Evolutionary conservation across 2,888 invertebrate species (phyloP), one percentile per base, ranked within the genome.

Genomic region (Hyposoter didymator): DNA sequence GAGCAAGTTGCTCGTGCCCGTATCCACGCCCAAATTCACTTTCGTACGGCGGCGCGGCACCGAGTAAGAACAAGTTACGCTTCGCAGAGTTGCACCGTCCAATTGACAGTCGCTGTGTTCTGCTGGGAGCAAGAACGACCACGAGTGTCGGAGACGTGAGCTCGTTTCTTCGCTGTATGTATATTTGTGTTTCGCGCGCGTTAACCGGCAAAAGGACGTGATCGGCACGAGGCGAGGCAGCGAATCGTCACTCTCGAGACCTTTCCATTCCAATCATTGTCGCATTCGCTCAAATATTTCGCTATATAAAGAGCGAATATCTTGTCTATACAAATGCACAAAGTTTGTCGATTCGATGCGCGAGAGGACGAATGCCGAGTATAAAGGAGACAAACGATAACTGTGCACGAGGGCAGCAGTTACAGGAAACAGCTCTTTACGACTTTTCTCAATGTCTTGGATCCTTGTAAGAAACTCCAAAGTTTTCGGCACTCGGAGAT

Each of bases 51-150:
- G 39, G n/a, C n/a, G n/a, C n/a, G n/a, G n/a, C n/a, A n/a, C n/a
- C n/a, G 45, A 19, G 32, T 12, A 39, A 70, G 8, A 32, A 52
- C n/a, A 55, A 59, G 55, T 59, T 69, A 19, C 70, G 28, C 35
- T 32, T 39, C 45, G 69, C 22, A 14, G 14, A 62, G 39, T 32
- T 17, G 43, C 19, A 32, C 22, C 28, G 66, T 35, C 75, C 64
- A 76, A 39, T 76, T 75, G 43, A 43, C 22, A 4, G 32, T n/a
- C 75, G 12, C 43, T 64, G 70, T 49, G 64, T 49, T 69, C 19
- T 55, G 43, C 47, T 22, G 32, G 12, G 59, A 45, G 69, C 69
- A 59, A 19, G 19, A 76, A 76, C 66, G 39, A 35, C 32, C 2
- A 66, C 67, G 22, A 59, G 32, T 78, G 59, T 59, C 19, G 32